Conservation (phyloP, 1,140 invertebrate species). For the Pectinophora gossypiella region DNA sequence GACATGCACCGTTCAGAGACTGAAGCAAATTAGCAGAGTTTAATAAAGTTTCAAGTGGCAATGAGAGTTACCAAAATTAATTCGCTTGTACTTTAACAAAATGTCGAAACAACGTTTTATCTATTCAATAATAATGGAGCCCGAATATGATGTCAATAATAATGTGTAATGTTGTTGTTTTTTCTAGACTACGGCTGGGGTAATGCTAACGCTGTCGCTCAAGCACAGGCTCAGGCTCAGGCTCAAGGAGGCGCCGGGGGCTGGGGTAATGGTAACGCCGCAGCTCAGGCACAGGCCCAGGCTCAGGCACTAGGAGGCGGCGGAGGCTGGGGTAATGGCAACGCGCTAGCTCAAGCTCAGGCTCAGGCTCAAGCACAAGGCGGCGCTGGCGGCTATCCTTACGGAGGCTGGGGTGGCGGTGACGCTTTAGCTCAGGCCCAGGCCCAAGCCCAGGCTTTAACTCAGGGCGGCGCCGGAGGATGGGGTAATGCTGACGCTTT, state of each 20-base stretch:
- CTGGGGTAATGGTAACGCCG: slow-evolving; percentile 7
- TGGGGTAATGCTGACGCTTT: not conserved
- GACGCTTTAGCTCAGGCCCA: slow-evolving; percentile 3
- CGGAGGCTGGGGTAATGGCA: not conserved
- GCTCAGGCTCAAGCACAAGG: slow-evolving; percentile 9
- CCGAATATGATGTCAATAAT: too few relatives aligned
- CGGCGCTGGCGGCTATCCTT: slow-evolving; percentile 1
- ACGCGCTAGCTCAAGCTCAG: slow-evolving; percentile 14
- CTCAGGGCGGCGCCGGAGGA: not conserved
- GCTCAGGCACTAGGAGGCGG: slow-evolving; percentile 14
- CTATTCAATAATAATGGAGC: too few relatives aligned
- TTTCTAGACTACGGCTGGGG: too few relatives aligned
- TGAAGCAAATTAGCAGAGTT: too few relatives aligned
- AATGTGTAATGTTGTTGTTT: too few relatives aligned
- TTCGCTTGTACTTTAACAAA: too few relatives aligned
- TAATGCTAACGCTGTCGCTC: slow-evolving; percentile 5
- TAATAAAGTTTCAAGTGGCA: too few relatives aligned
- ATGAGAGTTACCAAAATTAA: too few relatives aligned
- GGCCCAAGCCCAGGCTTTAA: slow-evolving; percentile 5
- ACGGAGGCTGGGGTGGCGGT: not conserved
- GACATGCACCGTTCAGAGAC: too few relatives aligned
- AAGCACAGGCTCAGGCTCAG: slow-evolving; percentile 11
- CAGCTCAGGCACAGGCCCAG: slow-evolving; percentile 20
- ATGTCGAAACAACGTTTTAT: too few relatives aligned
- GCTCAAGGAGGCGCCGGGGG: slow-evolving; percentile 3